A percentile compares a stretch with the other conserved stretches of the same genome.
phyloP scores from a whole-genome alignment of 2,113 vertebrate genomes.

The Motacilla tschutschensis region DNA sequence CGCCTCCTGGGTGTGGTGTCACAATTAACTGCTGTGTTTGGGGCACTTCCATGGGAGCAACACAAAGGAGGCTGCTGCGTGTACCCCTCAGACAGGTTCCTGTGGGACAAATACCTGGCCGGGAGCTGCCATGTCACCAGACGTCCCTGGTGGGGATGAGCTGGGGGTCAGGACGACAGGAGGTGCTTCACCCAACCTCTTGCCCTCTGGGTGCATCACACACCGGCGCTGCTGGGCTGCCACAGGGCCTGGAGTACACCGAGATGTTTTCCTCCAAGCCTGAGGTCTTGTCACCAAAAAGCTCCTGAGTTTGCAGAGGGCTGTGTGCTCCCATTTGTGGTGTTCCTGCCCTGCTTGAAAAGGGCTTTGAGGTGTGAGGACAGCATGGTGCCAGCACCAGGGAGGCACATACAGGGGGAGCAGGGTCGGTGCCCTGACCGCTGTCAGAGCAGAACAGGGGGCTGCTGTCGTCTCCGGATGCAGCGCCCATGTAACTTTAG shows the following conservation, averaged over 20 bases:
- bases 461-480: rapidly evolving
- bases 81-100: background rate
- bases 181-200: rapidly evolving
- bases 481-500: background rate
- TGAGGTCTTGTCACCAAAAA: rapidly evolving
- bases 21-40: background rate
- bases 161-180: background rate
- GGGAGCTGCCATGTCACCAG: background rate
- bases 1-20: rapidly evolving
- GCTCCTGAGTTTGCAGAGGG: background rate
- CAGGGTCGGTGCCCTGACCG: rapidly evolving
- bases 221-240: rapidly evolving
- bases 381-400: rapidly evolving
- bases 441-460: background rate
- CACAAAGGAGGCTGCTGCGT: background rate
- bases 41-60: background rate
- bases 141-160: background rate
- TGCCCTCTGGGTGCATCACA: rapidly evolving
- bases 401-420: background rate
- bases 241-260: rapidly evolving
- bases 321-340: rapidly evolving
- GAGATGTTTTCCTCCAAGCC: background rate
- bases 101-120: background rate
- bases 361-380: background rate
- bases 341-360: background rate